Conservation (phyloP, 2,113 vertebrate species). For the Rhegmatorhina hoffmannsi region DNA sequence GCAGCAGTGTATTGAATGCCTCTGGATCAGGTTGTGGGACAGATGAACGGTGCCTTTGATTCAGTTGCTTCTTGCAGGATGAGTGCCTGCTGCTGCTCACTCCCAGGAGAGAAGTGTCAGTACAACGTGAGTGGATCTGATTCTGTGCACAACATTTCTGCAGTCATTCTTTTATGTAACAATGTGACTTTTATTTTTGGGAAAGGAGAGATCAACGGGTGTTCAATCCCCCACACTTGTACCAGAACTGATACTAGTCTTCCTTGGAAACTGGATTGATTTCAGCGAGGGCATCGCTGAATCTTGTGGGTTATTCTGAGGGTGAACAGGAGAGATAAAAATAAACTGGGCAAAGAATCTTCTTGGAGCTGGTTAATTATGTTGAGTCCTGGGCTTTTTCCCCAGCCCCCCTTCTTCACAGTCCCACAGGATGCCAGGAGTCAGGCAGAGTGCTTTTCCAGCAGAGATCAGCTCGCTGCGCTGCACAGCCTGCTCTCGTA, state of each 20-base stretch:
- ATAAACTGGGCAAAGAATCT: not conserved
- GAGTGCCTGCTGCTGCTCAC: not conserved
- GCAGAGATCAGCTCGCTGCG: accelerated
- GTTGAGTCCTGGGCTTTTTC: not conserved
- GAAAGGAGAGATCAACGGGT: not conserved
- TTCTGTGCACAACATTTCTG: conserved; percentile 12
- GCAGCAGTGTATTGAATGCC: not conserved
- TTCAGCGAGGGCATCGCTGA: not conserved
- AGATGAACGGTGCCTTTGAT: not conserved
- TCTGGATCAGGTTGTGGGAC: not conserved
- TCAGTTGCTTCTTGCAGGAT: not conserved
- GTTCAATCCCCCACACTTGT: not conserved
- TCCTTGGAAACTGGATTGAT: not conserved
- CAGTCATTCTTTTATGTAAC: conserved; percentile 59
- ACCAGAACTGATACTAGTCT: not conserved
- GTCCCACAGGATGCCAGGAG: not conserved
- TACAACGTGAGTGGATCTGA: conserved; percentile 4
- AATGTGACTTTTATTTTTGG: conserved; percentile 49
- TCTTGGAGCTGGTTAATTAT: not conserved
- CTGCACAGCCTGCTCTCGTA: conserved; percentile 2
- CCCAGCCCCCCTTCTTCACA: not conserved
- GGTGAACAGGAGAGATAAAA: not conserved
- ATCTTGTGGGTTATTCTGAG: not conserved
- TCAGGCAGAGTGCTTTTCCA: not conserved
- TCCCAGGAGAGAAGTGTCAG: not conserved